Evolutionary conservation across 2,888 invertebrate species (phyloP), one percentile per base, ranked within the genome.

Genomic region (Drosophila setosimentum): DNA sequence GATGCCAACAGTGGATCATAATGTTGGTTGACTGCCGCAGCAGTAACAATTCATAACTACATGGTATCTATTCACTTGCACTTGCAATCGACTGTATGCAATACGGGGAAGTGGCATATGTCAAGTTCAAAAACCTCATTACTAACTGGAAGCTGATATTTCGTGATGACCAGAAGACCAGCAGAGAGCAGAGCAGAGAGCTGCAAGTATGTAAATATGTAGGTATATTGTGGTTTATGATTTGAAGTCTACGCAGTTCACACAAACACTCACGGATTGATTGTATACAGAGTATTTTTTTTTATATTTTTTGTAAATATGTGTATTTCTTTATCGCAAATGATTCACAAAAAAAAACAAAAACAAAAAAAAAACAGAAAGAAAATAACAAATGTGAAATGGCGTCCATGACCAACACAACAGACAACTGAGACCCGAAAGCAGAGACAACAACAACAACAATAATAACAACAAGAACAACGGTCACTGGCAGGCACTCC

Each of bases 321-420:
- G 55, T 50, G 50, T 73, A 80, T 68, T 80, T 80, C 84, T 80
- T 89, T 89, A 86, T 86, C 83, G 87, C 88, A 87, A 68, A 85
- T 85, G 85, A 85, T 87, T 85, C 87, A 84, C 89, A 83, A 80
- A 76, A 68, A 60, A 67, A 51, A 40, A 21, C 6, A 24, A 48
- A 65, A 33, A 33, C 11, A 75, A 65, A 58, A 64, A 50, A 57
- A 24, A 6, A 37, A 37, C 49, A 59, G 21, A 16, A 64, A 69
- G 7, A 7, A 32, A 60, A 77, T 42, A 78, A 68, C 58, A 68
- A 89, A 75, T 84, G 83, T 69, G 89, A 84, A 84, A 87, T 84
- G 85, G 85, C 82, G 87, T 86, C 85, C 85, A 89, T 86, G 89
- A 89, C 85, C 85, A 86, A 84, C 89, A 72, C 85, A 85, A 87